Evolutionary conservation across 2,797 vertebrate genomes (phyloP).

Genomic region (Vipera ursinii): DNA sequence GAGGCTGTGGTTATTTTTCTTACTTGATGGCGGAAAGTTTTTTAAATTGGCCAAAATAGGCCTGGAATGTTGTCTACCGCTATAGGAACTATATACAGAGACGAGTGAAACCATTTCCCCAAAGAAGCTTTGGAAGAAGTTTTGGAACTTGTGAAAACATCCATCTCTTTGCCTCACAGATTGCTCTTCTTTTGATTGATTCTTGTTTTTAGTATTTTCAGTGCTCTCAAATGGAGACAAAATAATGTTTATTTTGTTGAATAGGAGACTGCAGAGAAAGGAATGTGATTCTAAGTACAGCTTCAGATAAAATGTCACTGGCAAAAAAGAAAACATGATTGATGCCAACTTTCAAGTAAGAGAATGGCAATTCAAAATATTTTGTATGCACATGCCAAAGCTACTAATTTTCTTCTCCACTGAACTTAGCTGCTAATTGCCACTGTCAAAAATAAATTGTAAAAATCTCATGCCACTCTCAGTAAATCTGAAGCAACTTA

Average conservation of each 20-base stretch:
- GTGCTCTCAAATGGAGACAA: background rate
- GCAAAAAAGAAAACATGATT: conserved; percentile 28
- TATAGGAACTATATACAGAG: background rate
- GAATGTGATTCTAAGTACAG: conserved; percentile 1
- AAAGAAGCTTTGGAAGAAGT: background rate
- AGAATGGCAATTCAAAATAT: conserved; percentile 35
- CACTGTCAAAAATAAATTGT: conserved; percentile 20
- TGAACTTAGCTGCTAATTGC: conserved; percentile 36
- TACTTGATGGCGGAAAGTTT: background rate
- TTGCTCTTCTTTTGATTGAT: background rate
- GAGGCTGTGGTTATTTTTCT: background rate
- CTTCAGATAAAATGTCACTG: conserved; percentile 39
- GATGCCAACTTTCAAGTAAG: conserved; percentile 31
- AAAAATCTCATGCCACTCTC: background rate
- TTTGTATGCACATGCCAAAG: conserved; percentile 18
- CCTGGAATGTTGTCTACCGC: background rate
- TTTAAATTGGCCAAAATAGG: background rate
- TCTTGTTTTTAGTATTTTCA: background rate
- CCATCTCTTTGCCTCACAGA: background rate
- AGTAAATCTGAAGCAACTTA: background rate
- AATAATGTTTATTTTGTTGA: conserved; percentile 27
- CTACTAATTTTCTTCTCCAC: background rate
- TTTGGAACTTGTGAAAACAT: background rate
- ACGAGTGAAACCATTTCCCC: background rate
- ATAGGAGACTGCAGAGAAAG: background rate